Base-by-base conservation (phyloP, 2,113 vertebrate species). In the Nyctereutes procyonoides region DNA sequence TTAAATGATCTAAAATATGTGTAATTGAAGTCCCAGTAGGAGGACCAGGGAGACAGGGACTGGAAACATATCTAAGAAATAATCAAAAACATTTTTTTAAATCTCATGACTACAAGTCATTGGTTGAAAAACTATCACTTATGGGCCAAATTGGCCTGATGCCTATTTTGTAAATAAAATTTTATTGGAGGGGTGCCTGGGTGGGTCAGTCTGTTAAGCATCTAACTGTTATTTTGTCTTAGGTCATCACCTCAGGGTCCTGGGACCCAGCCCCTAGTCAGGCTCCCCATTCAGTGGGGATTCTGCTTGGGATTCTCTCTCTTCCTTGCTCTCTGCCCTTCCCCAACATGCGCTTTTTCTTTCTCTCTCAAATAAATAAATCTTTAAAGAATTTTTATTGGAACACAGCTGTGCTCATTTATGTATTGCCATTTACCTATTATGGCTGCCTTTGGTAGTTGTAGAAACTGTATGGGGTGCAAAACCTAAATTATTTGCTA, bases 261-360 rank as follows among this genome's bases (percentile, higher is more conserved):
- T 69, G 17, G 8, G 32, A n/a, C 65, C 15, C 65, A 67, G 15
- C 30, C 30, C 30, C 7, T 43, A 43, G 43, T 43, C 43, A 43
- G 43, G 43, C 43, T 67, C 30, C 15, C 65, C 65, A 32, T 30
- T 16, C 2, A 35, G 32, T 20, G 8, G 67, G 32, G 17, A 69
- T 8, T 6, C 65, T 69, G 65, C 65, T 69, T 43, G 6, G 8
- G 43, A n/a, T 67, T 69, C 67, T 69, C 67, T 19, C 32, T 69
- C 67, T 20, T 4, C 67, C 16, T 35, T 17, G 19, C 32, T 32
- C 67, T 67, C 30, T 67, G 30, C 15, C 30, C 30, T 30, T 67
- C 65, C 30, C n/a, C 65, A 30, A 67, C 7, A 1, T n/a, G 6
- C 14, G 7, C 6, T 0, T 15, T 15, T 15, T 30, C 12, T 32